Base-by-base conservation (phyloP, 2,888 invertebrate species). In the Epirrita christyi region DNA sequence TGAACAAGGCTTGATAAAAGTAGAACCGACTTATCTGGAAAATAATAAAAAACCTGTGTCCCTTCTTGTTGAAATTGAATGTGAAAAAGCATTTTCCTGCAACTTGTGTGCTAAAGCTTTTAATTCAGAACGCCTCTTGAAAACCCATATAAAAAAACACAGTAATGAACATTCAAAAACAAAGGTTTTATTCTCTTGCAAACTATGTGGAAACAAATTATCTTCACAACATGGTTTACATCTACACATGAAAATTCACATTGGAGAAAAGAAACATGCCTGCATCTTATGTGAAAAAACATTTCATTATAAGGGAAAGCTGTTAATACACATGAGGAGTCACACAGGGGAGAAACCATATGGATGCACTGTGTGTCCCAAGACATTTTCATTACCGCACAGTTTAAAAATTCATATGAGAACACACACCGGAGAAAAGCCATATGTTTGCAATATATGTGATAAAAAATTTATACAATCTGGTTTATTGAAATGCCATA, bases 281-380 rank as follows among this genome's bases (percentile, higher is more conserved):
- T 45, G 45, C 7, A 21, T 7, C 0, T 2, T 21, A 7, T 45
- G 45, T 11, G 11, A 21, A n/a, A 34, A 47, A 13, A 10, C 47
- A 6, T 47, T 47, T 40, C 7, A n/a, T 5, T 7, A 8, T 6
- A n/a, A 6, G 6, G 6, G 8, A 2, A 40, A 37, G 11, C 37
- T 47, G 1, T 9, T 10, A 9, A 13, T 37, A 2, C 47, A 47
- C 28, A 37, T 32, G 27, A 7, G 47, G 7, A 37, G 13, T 13
- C 47, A 47, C 37, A 47, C 47, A 5, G 47, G 47, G 8, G 47
- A 47, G 15, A 37, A 27, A 28, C 45, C 45, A 2, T 45, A 45
- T 21, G 8, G 21, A 5, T 45, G 45, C 21, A 15, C n/a, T 6
- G 21, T 13, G 2, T 45, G 45, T 36, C 0, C 21, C 15, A 36